phyloP scores from a whole-genome alignment of 2,888 invertebrate species.

The Galeruca laticollis region DNA sequence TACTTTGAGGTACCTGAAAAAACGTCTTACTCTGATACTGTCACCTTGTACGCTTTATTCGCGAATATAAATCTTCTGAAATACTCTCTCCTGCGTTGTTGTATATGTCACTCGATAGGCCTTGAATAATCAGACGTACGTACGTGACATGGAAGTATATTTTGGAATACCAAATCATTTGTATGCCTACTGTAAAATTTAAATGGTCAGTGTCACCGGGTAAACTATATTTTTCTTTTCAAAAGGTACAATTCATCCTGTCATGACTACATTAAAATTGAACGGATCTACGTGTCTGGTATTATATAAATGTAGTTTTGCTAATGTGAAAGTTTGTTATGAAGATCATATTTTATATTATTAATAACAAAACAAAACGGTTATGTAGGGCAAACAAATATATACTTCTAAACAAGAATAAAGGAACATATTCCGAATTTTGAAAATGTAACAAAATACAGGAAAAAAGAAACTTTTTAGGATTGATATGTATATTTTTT shows the following conservation, averaged over 20 bases:
- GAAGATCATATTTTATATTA: too few species aligned
- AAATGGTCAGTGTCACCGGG: constrained; percentile 2
- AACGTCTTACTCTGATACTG: not conserved
- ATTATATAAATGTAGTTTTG: not conserved
- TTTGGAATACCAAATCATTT: constrained; percentile 23
- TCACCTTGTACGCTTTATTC: constrained; percentile 25
- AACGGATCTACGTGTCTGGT: not conserved
- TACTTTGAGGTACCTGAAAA: not conserved
- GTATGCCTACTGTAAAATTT: constrained; percentile 13
- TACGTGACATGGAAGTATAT: constrained; percentile 27
- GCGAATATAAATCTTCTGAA: constrained; percentile 28
- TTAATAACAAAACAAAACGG: too few species aligned
- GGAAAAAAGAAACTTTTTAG: too few species aligned
- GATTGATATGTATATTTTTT: too few species aligned
- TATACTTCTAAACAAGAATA: too few species aligned
- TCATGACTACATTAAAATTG: not conserved
- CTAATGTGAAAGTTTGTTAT: too few species aligned
- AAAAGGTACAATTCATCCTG: not conserved
- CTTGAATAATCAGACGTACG: constrained; percentile 29
- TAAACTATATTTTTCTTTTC: constrained; percentile 4
- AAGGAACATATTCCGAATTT: too few species aligned
- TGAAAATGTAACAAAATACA: too few species aligned
- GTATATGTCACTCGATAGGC: constrained; percentile 25
- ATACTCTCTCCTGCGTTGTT: constrained; percentile 21
- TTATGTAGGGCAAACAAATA: too few species aligned